Evolutionary conservation across 2,797 vertebrate genomes (phyloP).

Genomic region (Micrastur ruficollis): DNA sequence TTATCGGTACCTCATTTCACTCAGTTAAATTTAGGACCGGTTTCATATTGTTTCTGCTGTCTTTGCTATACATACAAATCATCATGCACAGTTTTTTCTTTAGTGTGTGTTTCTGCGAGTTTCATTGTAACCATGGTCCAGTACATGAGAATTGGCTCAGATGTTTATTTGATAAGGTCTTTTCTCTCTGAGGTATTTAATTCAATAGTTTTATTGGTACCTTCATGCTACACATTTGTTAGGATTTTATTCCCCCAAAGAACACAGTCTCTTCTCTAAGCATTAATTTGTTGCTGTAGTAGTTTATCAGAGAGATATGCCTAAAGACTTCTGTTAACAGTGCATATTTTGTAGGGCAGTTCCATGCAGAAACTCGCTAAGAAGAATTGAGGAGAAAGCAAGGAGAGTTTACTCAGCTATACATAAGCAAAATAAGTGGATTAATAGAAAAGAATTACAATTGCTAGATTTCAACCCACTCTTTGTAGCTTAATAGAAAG

Average conservation of each 20-base stretch:
- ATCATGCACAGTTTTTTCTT: background rate
- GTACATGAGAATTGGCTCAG: background rate
- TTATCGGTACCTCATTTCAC: background rate
- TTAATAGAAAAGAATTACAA: background rate
- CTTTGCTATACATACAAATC: background rate
- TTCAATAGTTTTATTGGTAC: background rate
- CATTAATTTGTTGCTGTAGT: background rate
- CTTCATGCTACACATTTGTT: background rate
- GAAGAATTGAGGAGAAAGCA: fast-evolving
- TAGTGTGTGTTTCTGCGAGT: background rate
- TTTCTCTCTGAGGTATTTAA: background rate
- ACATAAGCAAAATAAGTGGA: background rate
- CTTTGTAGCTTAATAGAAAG: background rate
- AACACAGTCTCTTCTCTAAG: background rate
- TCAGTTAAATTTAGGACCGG: background rate
- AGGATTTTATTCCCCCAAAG: background rate
- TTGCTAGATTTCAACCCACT: background rate
- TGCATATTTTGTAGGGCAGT: background rate
- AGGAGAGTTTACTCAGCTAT: background rate
- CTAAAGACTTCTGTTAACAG: background rate
- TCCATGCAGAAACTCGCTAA: background rate
- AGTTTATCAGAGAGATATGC: background rate
- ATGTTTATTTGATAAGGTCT: background rate
- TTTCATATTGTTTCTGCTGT: background rate
- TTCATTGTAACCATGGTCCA: background rate